A percentile compares a stretch with the other conserved stretches of the same genome.
Evolutionary conservation across 2,797 vertebrate genomes (phyloP).

Genomic region (Schizopygopsis pylzovi): DNA sequence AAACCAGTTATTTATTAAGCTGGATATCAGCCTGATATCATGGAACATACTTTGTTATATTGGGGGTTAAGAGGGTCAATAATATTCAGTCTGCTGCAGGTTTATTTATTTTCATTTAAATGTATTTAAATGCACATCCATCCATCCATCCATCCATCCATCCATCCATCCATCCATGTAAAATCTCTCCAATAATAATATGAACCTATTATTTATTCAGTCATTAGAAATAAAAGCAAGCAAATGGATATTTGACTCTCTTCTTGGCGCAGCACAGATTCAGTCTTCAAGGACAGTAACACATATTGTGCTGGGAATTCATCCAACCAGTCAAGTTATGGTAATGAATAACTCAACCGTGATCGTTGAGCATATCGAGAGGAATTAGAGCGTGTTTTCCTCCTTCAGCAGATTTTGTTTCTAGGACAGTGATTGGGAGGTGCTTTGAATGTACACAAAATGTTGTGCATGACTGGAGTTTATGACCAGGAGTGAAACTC

Average conservation of each 20-base stretch:
- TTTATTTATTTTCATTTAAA: not conserved
- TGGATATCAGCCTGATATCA: not conserved
- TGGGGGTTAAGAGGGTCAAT: not conserved
- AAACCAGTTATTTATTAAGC: not conserved
- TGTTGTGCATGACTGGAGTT: conserved; percentile 20
- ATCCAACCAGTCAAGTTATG: conserved; percentile 23
- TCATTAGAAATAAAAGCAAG: conserved; percentile 50
- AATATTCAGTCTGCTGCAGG: not conserved
- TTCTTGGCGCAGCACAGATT: conserved; percentile 26
- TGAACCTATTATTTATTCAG: conserved; percentile 44
- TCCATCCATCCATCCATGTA: not conserved
- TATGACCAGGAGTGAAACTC: not conserved
- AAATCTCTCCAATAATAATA: conserved; percentile 9
- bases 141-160: not conserved
- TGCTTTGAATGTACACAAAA: conserved; percentile 7
- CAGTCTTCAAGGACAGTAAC: conserved; percentile 20
- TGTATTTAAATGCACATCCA: not conserved
- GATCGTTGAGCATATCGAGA: conserved; percentile 48
- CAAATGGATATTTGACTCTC: conserved; percentile 52
- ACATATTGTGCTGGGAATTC: conserved; percentile 8
- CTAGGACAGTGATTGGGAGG: conserved; percentile 33
- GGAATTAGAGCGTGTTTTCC: conserved; percentile 70
- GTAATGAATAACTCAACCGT: conserved; percentile 23
- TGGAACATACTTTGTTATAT: not conserved
- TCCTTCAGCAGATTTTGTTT: conserved; percentile 55